Evolutionary conservation across 2,113 vertebrate species (phyloP).

Genomic region (Calidris pygmaea): DNA sequence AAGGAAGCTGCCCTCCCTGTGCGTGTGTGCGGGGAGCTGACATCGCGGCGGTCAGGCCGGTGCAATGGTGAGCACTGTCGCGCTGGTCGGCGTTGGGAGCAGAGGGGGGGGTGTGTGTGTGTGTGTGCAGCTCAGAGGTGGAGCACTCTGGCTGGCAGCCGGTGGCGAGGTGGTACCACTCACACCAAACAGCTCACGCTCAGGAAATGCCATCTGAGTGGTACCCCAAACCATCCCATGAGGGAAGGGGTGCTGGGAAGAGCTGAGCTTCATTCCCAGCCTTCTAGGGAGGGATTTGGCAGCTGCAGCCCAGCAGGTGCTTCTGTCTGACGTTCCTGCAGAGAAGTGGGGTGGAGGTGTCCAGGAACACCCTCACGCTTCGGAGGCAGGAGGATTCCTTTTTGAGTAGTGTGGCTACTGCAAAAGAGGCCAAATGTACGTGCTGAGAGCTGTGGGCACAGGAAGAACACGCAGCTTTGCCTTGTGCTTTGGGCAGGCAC

Average conservation of each 20-base stretch:
- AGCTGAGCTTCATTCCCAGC: neutral
- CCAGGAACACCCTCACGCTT: neutral
- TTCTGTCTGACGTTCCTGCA: neutral
- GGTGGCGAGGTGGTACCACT: neutral
- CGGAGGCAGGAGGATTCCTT: neutral
- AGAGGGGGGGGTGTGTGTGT: neutral
- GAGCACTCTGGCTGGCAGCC: fast-evolving
- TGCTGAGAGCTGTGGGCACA: neutral
- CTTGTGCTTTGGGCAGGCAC: neutral
- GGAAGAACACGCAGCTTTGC: neutral
- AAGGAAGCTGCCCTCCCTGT: neutral
- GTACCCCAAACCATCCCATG: neutral
- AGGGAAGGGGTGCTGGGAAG: neutral
- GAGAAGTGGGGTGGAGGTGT: neutral
- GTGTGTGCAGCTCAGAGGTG: neutral
- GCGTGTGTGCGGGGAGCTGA: neutral
- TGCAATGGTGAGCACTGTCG: neutral
- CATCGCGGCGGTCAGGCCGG: fast-evolving
- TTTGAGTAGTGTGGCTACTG: neutral
- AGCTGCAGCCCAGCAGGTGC: neutral
- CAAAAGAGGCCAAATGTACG: neutral
- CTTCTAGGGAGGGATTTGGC: neutral
- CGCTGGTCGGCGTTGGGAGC: neutral
- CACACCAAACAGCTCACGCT: neutral
- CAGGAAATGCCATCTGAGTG: slow-evolving; percentile 4